phyloP scores from a whole-genome alignment of 1,140 invertebrate species.

The Manduca sexta region DNA sequence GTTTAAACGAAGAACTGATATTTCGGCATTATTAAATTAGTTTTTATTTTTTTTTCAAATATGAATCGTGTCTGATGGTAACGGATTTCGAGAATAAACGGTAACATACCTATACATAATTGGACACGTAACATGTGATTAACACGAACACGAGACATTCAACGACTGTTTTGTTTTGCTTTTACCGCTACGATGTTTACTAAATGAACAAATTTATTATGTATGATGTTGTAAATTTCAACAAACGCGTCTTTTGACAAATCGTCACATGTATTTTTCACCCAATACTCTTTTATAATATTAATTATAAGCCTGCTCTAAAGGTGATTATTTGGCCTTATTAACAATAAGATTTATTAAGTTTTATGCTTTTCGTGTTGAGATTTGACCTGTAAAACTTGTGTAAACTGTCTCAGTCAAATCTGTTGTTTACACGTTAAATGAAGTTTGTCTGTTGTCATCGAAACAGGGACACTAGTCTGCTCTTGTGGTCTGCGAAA shows the following conservation, averaged over 20 bases:
- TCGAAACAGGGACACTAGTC: conserved; percentile 38
- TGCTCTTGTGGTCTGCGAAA: conserved; percentile 18
- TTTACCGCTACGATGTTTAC: conserved; percentile 71
- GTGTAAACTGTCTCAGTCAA: conserved; percentile 38
- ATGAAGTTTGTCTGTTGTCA: conserved; percentile 18
- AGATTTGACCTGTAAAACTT: conserved; percentile 37
- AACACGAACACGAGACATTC: conserved; percentile 61
- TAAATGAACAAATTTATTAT: conserved; percentile 39
- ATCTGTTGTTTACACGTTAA: conserved; percentile 18
- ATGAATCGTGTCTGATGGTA: no score
- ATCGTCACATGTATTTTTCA: conserved; percentile 68
- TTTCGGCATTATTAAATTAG: no score
- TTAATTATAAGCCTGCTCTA: conserved; percentile 54
- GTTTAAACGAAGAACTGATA: no score
- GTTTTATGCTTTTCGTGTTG: conserved; percentile 61
- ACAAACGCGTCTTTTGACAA: conserved; percentile 44
- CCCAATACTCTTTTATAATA: conserved; percentile 64
- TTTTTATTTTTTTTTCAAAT: no score
- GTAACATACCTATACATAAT: conserved; percentile 4
- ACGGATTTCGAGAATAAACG: no score
- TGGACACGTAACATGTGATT: conserved; percentile 65
- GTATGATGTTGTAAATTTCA: conserved; percentile 25
- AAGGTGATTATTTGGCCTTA: conserved; percentile 58
- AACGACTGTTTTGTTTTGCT: conserved; percentile 67
- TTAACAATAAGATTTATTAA: conserved; percentile 52